Conservation (phyloP, 2,888 invertebrate species). For the Elmis aenea region DNA sequence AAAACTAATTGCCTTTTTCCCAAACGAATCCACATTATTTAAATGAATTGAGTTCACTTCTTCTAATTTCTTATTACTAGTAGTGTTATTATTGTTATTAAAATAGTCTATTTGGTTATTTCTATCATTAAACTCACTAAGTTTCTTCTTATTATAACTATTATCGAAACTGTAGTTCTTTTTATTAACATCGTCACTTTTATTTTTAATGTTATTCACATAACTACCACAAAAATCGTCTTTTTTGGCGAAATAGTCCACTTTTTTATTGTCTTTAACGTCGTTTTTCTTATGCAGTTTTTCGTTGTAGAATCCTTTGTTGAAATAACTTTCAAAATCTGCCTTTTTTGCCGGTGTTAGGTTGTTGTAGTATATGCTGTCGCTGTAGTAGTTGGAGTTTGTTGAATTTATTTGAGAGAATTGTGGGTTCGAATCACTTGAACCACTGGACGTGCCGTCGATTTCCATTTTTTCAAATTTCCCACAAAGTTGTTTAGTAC, state of each 20-base stretch:
- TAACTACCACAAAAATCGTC: conserved; percentile 20
- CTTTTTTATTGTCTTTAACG: conserved; percentile 21
- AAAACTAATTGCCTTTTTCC: conserved; percentile 44
- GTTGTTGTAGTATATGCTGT: conserved; percentile 36
- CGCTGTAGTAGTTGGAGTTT: conserved; percentile 35
- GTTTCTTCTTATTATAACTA: conserved; percentile 25
- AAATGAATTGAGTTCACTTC: conserved; percentile 36
- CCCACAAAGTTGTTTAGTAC: not conserved
- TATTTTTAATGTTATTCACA: conserved; percentile 9
- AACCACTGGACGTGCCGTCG: conserved; percentile 38
- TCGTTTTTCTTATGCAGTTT: conserved; percentile 23
- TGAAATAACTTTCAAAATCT: conserved; percentile 34
- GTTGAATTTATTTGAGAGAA: conserved; percentile 23
- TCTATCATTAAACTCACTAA: conserved; percentile 30
- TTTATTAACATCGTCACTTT: conserved; percentile 20
- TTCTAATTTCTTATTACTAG: conserved; percentile 24
- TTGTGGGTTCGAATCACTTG: conserved; percentile 40
- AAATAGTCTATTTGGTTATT: conserved; percentile 36
- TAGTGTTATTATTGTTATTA: too few relatives aligned
- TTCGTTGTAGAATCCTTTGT: conserved; percentile 22
- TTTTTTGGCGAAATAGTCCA: conserved; percentile 30
- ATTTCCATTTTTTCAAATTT: conserved; percentile 30
- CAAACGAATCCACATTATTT: conserved; percentile 38
- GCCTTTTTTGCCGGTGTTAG: conserved; percentile 24
- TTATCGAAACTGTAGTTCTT: conserved; percentile 23